Conservation (phyloP, 2,113 vertebrate species). For the Climacteris rufus region DNA sequence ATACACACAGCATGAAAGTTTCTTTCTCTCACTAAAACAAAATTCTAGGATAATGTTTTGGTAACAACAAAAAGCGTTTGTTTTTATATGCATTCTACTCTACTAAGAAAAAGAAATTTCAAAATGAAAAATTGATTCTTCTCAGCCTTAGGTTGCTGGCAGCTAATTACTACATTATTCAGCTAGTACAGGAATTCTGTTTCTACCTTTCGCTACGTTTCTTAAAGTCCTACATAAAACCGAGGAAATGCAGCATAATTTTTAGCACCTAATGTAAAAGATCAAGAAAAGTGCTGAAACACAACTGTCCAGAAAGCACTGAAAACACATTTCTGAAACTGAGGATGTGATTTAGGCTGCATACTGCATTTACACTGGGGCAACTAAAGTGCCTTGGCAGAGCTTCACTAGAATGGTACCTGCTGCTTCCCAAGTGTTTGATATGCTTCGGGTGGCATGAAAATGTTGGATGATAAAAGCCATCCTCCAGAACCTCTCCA, state of each 20-base stretch:
- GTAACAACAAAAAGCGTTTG: not conserved
- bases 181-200: not conserved
- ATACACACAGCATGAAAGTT: not conserved
- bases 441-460: fast-evolving
- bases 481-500: not conserved
- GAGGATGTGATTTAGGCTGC: not conserved
- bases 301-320: not conserved
- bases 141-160: not conserved
- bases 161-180: not conserved
- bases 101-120: not conserved
- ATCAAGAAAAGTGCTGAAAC: not conserved
- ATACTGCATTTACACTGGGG: not conserved
- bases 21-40: not conserved
- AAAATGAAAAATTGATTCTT: not conserved
- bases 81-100: not conserved
- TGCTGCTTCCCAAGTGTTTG: not conserved
- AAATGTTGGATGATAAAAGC: not conserved
- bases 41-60: not conserved
- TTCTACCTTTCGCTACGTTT: not conserved
- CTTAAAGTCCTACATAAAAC: not conserved
- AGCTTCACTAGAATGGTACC: not conserved
- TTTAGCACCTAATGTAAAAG: not conserved
- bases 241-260: not conserved
- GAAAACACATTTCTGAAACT: not conserved
- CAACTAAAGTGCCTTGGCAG: not conserved